Evolutionary conservation across 1,140 invertebrate genomes (phyloP).

Genomic region (Nebria ingens): DNA sequence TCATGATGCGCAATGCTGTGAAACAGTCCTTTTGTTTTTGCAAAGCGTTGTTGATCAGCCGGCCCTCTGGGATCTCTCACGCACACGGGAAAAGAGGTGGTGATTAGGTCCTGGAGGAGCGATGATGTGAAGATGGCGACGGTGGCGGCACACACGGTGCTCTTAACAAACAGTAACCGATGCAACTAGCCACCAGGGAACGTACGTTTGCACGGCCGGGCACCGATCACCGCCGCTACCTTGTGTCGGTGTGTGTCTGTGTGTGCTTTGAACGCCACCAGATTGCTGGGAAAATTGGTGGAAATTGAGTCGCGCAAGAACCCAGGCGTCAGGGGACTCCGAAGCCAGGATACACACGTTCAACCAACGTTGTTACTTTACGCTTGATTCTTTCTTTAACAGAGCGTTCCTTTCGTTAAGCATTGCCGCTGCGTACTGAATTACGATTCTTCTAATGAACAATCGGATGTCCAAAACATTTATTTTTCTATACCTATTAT

Average conservation of each 20-base stretch:
- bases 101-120: constrained; percentile 15
- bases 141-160: background rate
- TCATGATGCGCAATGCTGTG: too few relatives aligned
- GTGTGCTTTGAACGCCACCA: constrained; percentile 1
- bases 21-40: too few relatives aligned
- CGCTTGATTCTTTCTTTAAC: background rate
- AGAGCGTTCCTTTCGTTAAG: too few relatives aligned
- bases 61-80: too few relatives aligned
- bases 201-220: background rate
- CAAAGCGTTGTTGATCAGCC: too few relatives aligned
- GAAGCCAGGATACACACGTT: too few relatives aligned
- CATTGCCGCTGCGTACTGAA: background rate
- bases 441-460: too few relatives aligned
- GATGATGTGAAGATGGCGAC: constrained; percentile 5
- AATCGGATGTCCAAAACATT: too few relatives aligned
- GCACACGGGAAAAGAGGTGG: too few relatives aligned
- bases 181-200: constrained; percentile 1
- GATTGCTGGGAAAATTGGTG: background rate
- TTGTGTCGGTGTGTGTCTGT: too few relatives aligned
- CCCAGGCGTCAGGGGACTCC: background rate
- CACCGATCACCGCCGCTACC: background rate
- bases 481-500: too few relatives aligned
- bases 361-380: background rate
- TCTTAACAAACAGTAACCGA: constrained; percentile 5
- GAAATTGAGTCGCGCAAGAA: background rate